Base-by-base conservation (phyloP, 2,888 invertebrate genomes). In the Toxonevra muliebris region DNA sequence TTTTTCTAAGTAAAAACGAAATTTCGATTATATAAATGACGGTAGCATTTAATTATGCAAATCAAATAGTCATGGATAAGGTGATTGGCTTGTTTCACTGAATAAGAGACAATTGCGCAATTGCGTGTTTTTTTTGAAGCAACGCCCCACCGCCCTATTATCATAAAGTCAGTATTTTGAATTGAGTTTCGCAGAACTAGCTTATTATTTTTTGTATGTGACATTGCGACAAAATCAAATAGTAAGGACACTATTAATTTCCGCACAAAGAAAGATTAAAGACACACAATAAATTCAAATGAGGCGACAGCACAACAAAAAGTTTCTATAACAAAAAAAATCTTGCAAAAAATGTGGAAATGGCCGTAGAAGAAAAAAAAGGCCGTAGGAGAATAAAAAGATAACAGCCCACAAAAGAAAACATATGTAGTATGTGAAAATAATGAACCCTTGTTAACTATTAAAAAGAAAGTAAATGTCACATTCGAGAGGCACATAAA, bases 381-480 rank as follows among this genome's bases (percentile, higher is more conserved):
- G n/a, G n/a, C n/a, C n/a, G n/a, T n/a, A n/a, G n/a, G n/a, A n/a
- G n/a, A n/a, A 20, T 12, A 61, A 61, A 45, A 30, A 57, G 48
- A 59, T 20, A 8, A 57, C 7, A 48, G 50, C 48, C 30, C 30
- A 58, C 58, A 58, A 48, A 50, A 42, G 40, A 55, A 64, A 66
- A 66, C 48, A 52, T 45, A 50, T 66, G 17, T n/a, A 19, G 15
- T 53, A 53, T 11, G 17, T 17, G 15, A 50, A 20, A 42, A 57
- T 65, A 61, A 65, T 65, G 58, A 48, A 54, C 53, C 20, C 65
- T 61, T 58, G 65, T 69, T 69, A 69, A 69, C 65, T 65, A 69
- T 69, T 69, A 61, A 69, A 69, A 65, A 61, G 61, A 45, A 52
- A 52, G 53, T 62, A 53, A 69, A 65, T 61, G 69, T n/a, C 43